Evolutionary conservation across 2,113 vertebrate genomes (phyloP).

Genomic region (Egretta garzetta): DNA sequence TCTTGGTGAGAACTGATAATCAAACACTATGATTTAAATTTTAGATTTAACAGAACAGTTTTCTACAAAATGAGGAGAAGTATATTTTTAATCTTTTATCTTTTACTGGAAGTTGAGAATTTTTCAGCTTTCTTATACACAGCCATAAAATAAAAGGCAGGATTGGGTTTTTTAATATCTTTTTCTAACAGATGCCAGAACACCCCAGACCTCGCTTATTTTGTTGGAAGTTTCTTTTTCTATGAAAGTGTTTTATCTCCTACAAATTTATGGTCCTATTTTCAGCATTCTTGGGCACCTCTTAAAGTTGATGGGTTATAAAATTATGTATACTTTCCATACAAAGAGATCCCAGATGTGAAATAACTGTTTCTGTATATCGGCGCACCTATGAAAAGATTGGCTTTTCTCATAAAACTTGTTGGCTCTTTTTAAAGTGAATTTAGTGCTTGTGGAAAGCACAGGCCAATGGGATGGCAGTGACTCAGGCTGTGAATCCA

Average conservation of each 20-base stretch:
- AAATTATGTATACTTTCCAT: conserved; percentile 21
- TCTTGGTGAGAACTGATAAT: conserved; percentile 73
- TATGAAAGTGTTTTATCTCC: conserved; percentile 18
- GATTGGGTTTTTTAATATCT: not conserved
- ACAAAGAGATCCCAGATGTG: not conserved
- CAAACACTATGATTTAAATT: conserved; percentile 70
- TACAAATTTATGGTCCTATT: not conserved
- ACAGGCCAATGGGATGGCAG: not conserved
- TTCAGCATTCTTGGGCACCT: conserved; percentile 27
- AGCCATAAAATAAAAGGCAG: conserved; percentile 31
- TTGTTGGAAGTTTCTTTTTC: not conserved
- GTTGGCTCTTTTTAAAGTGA: not conserved
- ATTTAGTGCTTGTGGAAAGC: not conserved
- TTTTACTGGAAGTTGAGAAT: conserved; percentile 49
- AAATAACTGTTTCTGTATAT: conserved; percentile 37
- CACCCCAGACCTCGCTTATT: not conserved
- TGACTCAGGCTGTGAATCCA: not conserved
- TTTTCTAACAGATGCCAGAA: not conserved
- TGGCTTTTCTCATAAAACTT: not conserved
- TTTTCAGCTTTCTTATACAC: conserved; percentile 12
- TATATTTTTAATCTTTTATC: conserved; percentile 26
- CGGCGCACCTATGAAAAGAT: not conserved
- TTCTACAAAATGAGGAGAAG: not conserved
- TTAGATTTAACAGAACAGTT: conserved; percentile 43
- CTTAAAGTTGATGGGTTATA: conserved; percentile 17